Base-by-base conservation (phyloP, 2,888 invertebrate genomes). In the Tipula lateralis region DNA sequence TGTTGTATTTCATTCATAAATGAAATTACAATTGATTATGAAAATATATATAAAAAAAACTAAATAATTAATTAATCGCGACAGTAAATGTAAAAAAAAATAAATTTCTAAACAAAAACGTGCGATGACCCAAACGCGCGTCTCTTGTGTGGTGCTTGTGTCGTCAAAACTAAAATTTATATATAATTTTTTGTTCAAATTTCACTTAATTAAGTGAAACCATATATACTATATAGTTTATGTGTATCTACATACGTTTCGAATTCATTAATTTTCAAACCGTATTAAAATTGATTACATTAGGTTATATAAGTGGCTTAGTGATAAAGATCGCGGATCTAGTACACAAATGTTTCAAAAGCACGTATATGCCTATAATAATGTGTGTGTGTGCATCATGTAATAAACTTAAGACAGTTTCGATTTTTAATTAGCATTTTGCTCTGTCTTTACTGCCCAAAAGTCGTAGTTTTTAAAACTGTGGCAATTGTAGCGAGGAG, bases 121-220 rank as follows among this genome's bases (percentile, higher is more conserved):
- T 66, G 66, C 24, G 66, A 66, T 66, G 66, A 66, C 66, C 66
- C 66, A 66, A 24, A 66, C 66, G 66, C 39, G n/a, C 66, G 19
- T 66, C 66, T 24, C n/a, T n/a, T n/a, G n/a, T 66, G 24, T 66
- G 66, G 66, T 66, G n/a, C n/a, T n/a, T n/a, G n/a, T 24, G 66
- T 66, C 9, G 66, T 66, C 66, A 24, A 66, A 66, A 66, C 24
- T 66, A 50, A 16, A 16, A 6, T 50, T 50, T 50, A n/a, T n/a
- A n/a, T n/a, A n/a, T n/a, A n/a, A n/a, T 66, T 66, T 66, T 66
- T 66, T 39, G 39, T 66, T 44, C 19, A 44, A 50, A 66, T 66
- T 66, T 66, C 66, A 66, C 66, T 66, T 66, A 66, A 24, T 66
- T 66, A 66, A 66, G 66, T 66, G 66, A 66, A 66, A 66, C 66